A percentile compares a stretch with the other conserved stretches of the same genome.
Evolutionary conservation across 2,888 invertebrate species (phyloP).

Genomic region (Pheosia tremula): DNA sequence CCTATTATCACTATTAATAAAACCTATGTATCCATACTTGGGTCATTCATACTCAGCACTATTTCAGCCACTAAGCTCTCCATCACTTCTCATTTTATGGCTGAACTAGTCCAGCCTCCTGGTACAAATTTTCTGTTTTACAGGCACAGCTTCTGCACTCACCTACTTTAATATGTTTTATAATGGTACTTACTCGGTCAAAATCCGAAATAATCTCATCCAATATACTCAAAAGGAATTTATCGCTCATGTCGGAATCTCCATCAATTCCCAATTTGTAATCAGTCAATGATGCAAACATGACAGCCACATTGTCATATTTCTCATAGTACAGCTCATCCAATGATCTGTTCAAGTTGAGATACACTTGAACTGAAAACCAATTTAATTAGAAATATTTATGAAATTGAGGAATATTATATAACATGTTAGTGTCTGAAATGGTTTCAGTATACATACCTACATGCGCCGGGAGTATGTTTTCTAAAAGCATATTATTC

Average conservation of each 20-base stretch:
- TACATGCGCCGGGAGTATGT: slow-evolving; percentile 97
- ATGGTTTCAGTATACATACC: slow-evolving; percentile 80
- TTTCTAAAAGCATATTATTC: slow-evolving; percentile 94
- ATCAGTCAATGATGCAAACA: slow-evolving; percentile 97
- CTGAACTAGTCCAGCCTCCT: no score
- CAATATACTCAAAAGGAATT: slow-evolving; percentile 88
- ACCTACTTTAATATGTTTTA: neutral
- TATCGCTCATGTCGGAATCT: slow-evolving; percentile 86
- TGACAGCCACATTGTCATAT: slow-evolving; percentile 95
- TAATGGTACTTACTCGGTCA: slow-evolving; percentile 87
- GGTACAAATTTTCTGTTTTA: no score
- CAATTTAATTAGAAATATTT: slow-evolving; percentile 4
- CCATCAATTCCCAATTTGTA: slow-evolving; percentile 88
- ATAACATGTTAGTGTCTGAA: neutral
- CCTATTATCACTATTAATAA: no score
- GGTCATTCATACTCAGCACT: no score
- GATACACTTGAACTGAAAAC: slow-evolving; percentile 89
- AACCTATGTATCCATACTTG: no score
- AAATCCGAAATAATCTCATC: slow-evolving; percentile 97
- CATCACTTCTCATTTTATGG: no score
- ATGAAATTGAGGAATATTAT: slow-evolving; percentile 1
- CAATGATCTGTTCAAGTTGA: slow-evolving; percentile 88
- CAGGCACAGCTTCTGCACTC: no score
- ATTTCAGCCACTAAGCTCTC: no score
- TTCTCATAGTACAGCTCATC: slow-evolving; percentile 94